Conservation (phyloP, 2,888 invertebrate species). For the Hetaerina titia region DNA sequence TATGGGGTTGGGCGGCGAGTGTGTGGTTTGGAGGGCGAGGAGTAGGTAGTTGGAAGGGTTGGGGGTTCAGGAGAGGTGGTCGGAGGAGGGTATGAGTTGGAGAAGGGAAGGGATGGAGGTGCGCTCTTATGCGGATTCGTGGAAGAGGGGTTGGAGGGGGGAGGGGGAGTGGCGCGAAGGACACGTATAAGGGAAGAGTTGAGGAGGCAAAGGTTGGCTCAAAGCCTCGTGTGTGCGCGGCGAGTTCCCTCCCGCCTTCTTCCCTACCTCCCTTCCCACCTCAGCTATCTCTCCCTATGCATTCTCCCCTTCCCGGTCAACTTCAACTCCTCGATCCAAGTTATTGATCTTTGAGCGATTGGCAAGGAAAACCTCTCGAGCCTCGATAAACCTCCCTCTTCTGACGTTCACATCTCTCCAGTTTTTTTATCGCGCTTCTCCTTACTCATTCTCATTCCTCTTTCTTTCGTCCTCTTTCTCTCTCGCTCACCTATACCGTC, state of each 20-base stretch:
- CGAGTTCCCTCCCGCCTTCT: not conserved
- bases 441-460: not conserved
- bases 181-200: not conserved
- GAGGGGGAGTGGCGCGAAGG: not conserved
- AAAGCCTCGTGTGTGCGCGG: not conserved
- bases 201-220: constrained; percentile 6
- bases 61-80: not conserved
- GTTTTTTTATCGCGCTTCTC: constrained; percentile 16
- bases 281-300: not conserved
- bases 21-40: not conserved
- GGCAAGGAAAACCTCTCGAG: constrained; percentile 26
- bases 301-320: not conserved
- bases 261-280: not conserved
- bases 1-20: not conserved
- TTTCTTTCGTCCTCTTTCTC: not conserved
- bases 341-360: constrained; percentile 62
- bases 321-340: constrained; percentile 22
- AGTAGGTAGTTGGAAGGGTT: not conserved
- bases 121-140: not conserved
- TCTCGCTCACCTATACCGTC: not conserved
- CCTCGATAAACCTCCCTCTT: constrained; percentile 28
- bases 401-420: constrained; percentile 25
- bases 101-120: not conserved
- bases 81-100: not conserved
- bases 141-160: not conserved